A percentile compares a stretch with the other conserved stretches of the same genome.
Conservation (phyloP, 2,888 invertebrate genomes). For the Amphiduros pacificus region DNA sequence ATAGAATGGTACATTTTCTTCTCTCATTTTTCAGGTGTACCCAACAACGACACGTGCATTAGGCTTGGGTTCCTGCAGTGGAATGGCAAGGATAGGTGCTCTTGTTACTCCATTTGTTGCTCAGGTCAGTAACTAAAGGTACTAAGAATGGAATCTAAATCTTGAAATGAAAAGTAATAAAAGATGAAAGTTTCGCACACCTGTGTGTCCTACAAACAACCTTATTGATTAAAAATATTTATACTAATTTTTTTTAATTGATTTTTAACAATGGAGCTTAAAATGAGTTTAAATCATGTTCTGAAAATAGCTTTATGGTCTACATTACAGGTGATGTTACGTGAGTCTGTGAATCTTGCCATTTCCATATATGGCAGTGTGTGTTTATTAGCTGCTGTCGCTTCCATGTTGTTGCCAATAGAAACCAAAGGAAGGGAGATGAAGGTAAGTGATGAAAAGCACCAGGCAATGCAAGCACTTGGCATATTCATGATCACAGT, state of each 20-base stretch:
- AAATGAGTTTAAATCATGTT: too few relatives aligned
- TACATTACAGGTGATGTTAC: constrained; percentile 56
- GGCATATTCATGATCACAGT: too few relatives aligned
- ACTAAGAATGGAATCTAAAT: background rate
- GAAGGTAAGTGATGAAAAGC: too few relatives aligned
- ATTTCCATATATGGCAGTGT: constrained; percentile 69
- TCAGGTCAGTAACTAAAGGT: constrained; percentile 67
- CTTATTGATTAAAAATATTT: background rate
- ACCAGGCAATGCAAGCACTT: too few relatives aligned
- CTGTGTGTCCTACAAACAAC: background rate
- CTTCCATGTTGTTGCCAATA: constrained; percentile 78
- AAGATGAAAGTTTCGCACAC: background rate
- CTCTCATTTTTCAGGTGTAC: constrained; percentile 67
- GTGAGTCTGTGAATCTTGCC: constrained; percentile 46
- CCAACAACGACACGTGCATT: constrained; percentile 86
- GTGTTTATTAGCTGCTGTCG: constrained; percentile 75
- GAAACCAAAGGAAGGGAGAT: constrained; percentile 73
- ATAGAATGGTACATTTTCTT: background rate
- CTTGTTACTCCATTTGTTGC: constrained; percentile 94
- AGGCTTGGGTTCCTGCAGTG: constrained; percentile 89
- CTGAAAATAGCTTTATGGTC: too few relatives aligned
- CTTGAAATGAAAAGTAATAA: background rate
- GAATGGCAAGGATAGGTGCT: constrained; percentile 88
- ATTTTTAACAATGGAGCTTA: too few relatives aligned
- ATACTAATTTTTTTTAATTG: background rate